Percentiles rank a stretch among this genome's conserved stretches.
These are phyloP conservation scores for Bimastos eiseni DNA, from an alignment of 2,888 invertebrate species.

Conservation along the genomic window DNA sequence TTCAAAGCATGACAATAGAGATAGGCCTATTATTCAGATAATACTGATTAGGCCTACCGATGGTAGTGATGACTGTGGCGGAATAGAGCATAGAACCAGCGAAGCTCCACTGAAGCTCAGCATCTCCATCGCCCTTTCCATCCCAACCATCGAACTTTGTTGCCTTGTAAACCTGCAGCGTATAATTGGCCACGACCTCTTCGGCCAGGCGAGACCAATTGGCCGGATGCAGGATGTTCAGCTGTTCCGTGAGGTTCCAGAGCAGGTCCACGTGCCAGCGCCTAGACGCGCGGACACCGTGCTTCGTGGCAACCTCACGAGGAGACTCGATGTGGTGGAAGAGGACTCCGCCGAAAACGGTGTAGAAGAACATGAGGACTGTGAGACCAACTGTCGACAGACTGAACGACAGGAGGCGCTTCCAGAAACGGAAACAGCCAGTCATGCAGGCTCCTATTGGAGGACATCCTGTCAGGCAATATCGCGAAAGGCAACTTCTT, in stretches of 20 bases:
- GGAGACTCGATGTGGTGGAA: conserved; percentile 67
- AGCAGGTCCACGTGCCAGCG: conserved; percentile 61
- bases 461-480: background rate
- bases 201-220: conserved; percentile 86
- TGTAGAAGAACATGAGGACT: conserved; percentile 87
- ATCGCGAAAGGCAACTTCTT: background rate
- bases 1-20: no score
- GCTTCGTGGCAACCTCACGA: conserved; percentile 43
- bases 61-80: conserved; percentile 78
- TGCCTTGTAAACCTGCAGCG: conserved; percentile 70
- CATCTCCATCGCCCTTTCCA: conserved; percentile 63
- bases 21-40: no score
- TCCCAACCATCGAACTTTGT: conserved; percentile 68
- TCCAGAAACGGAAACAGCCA: conserved; percentile 47
- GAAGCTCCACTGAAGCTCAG: conserved; percentile 77
- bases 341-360: conserved; percentile 86
- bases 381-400: conserved; percentile 94
- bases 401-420: conserved; percentile 83
- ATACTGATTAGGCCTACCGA: conserved; percentile 18
- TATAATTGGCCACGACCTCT: conserved; percentile 77
- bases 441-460: background rate
- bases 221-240: conserved; percentile 80
- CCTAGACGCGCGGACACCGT: conserved; percentile 16
- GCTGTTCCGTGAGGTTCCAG: conserved; percentile 84
- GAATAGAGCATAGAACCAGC: conserved; percentile 82